Conservation (phyloP, 2,888 invertebrate species). For the Tetrapedia diversipes region DNA sequence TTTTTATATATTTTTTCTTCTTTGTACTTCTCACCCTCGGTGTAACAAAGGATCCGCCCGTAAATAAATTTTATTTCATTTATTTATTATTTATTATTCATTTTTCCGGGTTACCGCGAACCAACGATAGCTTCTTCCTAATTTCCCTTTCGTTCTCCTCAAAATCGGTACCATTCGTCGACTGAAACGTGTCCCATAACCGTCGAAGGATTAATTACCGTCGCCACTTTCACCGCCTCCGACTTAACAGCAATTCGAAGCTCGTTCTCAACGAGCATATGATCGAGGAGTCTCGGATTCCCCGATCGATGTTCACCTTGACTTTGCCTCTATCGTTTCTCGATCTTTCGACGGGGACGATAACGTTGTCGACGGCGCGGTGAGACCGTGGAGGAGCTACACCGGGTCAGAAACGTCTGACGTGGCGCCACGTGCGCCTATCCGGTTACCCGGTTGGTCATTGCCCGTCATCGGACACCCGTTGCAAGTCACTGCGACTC, state of each 20-base stretch:
- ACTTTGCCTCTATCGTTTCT: constrained; percentile 34
- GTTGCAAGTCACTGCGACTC: constrained; percentile 60
- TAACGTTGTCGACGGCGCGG: constrained; percentile 42
- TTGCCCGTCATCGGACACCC: constrained; percentile 71
- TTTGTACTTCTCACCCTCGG: no score
- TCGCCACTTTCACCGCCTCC: no score
- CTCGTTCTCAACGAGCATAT: neutral
- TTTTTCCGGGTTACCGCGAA: no score
- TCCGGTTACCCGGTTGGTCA: constrained; percentile 71
- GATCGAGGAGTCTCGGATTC: constrained; percentile 17
- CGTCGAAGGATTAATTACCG: no score
- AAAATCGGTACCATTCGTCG: no score
- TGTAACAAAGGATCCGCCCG: no score
- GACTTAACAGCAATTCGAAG: neutral
- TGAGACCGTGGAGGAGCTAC: constrained; percentile 9
- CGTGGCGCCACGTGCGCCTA: constrained; percentile 75
- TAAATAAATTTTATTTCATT: no score
- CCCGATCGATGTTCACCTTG: constrained; percentile 27
- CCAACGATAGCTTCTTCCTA: no score
- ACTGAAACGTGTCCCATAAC: no score
- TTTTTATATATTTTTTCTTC: no score
- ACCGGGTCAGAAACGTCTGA: constrained; percentile 65
- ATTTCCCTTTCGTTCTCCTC: no score
- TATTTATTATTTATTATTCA: no score
- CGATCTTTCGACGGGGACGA: constrained; percentile 30